A percentile compares a stretch with the other conserved stretches of the same genome.
Conservation (phyloP, 2,113 vertebrate species). For the Brachyistius frenatus region DNA sequence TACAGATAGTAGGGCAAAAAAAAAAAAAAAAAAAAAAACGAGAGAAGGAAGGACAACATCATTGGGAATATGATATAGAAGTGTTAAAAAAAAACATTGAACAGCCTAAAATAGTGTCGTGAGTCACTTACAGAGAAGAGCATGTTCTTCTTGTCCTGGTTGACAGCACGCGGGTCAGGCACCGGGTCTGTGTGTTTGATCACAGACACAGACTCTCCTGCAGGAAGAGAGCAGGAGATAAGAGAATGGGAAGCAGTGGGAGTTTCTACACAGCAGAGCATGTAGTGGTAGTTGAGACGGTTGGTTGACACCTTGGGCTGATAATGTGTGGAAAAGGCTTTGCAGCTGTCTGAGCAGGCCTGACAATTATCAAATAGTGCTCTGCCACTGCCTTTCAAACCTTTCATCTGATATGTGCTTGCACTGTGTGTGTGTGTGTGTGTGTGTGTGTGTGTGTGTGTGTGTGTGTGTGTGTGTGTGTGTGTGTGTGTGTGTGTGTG, state of each 20-base stretch:
- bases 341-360: conserved; percentile 44
- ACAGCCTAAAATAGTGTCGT: not conserved
- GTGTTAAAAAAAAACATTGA: not conserved
- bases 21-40: no score
- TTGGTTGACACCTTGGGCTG: conserved; percentile 37
- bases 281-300: conserved; percentile 14
- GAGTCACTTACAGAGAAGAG: conserved; percentile 95
- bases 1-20: no score
- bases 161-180: conserved; percentile 97
- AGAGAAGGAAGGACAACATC: no score
- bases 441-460: conserved; percentile 27
- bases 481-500: conserved; percentile 25
- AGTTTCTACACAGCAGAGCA: conserved; percentile 6
- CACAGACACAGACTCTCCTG: conserved; percentile 98
- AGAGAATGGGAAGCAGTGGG: not conserved
- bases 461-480: conserved; percentile 29
- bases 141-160: conserved; percentile 99
- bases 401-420: conserved; percentile 26
- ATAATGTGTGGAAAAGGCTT: conserved; percentile 37
- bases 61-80: no score
- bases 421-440: conserved; percentile 18
- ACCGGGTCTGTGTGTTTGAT: conserved; percentile 99
- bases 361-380: conserved; percentile 53
- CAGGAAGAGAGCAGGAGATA: conserved; percentile 24
- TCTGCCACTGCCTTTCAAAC: conserved; percentile 37